phyloP scores from a whole-genome alignment of 1,140 invertebrate genomes.

The Drosophila hydei region DNA sequence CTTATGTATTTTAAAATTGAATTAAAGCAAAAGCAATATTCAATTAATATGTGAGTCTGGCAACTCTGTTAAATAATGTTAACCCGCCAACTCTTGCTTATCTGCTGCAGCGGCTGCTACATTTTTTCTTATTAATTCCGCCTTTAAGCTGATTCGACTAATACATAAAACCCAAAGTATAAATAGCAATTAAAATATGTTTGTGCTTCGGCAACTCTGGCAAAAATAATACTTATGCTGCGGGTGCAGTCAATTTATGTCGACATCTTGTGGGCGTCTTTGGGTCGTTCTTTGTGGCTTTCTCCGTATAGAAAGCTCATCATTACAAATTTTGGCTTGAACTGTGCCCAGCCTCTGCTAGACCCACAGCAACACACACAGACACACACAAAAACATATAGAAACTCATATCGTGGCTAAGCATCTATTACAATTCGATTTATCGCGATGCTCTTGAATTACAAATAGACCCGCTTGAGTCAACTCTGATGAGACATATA shows the following conservation, averaged over 20 bases:
- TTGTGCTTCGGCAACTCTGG: slow-evolving; percentile 9
- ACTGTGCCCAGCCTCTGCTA: slow-evolving; percentile 34
- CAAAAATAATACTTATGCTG: slow-evolving; percentile 12
- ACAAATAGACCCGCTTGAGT: slow-evolving; percentile 40
- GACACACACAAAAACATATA: neutral
- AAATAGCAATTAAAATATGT: slow-evolving; percentile 37
- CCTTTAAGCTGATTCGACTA: slow-evolving; percentile 23
- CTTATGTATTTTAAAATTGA: too few species aligned
- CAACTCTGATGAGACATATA: slow-evolving; percentile 25
- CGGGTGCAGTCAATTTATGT: slow-evolving; percentile 25
- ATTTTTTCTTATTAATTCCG: slow-evolving; percentile 35
- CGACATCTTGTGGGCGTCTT: slow-evolving; percentile 31
- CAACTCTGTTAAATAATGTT: too few species aligned
- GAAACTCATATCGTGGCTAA: slow-evolving; percentile 14
- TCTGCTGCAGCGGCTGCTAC: too few species aligned
- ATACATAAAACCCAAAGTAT: slow-evolving; percentile 31
- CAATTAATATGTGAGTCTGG: too few species aligned
- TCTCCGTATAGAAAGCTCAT: slow-evolving; percentile 46
- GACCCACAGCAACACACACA: neutral
- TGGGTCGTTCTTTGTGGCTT: slow-evolving; percentile 34
- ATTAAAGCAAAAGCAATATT: too few species aligned
- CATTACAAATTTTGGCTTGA: slow-evolving; percentile 41
- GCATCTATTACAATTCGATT: slow-evolving; percentile 54
- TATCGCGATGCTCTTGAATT: slow-evolving; percentile 76
- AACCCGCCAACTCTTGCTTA: too few species aligned